Evolutionary conservation across 2,113 vertebrate genomes (phyloP).

Genomic region (Gambusia affinis): DNA sequence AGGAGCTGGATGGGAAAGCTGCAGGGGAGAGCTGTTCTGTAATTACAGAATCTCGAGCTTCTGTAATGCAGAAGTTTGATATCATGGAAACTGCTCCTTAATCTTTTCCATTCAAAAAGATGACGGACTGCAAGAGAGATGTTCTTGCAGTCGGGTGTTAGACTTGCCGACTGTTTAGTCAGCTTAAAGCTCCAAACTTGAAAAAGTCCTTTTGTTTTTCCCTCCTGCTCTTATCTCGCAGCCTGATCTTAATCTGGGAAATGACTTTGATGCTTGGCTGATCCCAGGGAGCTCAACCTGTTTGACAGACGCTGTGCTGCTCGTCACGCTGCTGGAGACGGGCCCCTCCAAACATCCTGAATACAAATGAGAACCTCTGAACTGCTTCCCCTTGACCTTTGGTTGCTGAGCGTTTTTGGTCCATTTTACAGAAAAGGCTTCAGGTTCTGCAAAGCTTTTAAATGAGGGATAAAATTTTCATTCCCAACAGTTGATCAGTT

Average conservation of each 20-base stretch:
- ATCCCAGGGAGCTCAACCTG: slow-evolving; percentile 48
- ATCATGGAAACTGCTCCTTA: background rate
- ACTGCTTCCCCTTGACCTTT: background rate
- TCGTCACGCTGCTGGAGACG: slow-evolving; percentile 42
- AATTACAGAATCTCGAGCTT: too few species aligned
- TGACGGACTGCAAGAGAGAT: background rate
- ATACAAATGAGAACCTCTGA: slow-evolving; percentile 32
- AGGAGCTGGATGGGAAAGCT: too few species aligned
- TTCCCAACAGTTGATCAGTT: background rate
- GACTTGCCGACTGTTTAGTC: background rate
- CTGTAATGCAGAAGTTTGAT: background rate
- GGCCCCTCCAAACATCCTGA: slow-evolving; percentile 31
- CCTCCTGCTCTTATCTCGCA: slow-evolving; percentile 2
- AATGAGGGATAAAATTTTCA: background rate
- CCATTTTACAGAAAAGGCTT: background rate
- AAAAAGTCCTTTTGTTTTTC: slow-evolving; percentile 23
- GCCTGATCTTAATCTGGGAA: slow-evolving; percentile 42
- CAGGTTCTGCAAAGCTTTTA: background rate
- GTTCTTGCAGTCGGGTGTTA: background rate
- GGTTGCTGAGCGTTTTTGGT: background rate
- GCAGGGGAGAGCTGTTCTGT: too few species aligned
- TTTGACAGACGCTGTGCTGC: slow-evolving; percentile 47
- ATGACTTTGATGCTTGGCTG: slow-evolving; percentile 59
- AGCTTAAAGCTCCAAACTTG: slow-evolving; percentile 4
- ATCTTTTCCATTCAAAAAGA: background rate